Evolutionary conservation across 2,113 vertebrate genomes (phyloP).

Genomic region (Dissostichus mawsoni): DNA sequence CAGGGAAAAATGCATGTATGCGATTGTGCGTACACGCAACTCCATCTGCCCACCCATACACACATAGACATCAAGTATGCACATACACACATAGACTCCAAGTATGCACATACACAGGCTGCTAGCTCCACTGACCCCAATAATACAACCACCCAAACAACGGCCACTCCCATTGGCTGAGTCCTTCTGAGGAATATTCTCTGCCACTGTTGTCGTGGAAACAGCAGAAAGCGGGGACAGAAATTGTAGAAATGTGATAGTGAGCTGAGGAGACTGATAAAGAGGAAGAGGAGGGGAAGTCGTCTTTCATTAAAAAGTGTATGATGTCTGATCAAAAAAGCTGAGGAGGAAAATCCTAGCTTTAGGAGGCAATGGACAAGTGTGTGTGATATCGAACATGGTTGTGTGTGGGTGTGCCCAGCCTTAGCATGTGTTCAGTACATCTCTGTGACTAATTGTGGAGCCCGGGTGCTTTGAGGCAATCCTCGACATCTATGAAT

Average conservation of each 20-base stretch:
- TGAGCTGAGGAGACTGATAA: conserved; percentile 2
- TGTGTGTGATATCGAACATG: conserved; percentile 11
- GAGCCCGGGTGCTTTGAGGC: conserved; percentile 55
- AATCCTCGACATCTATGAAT: conserved; percentile 63
- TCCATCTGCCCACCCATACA: conserved; percentile 11
- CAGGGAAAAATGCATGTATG: background rate
- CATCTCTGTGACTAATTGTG: conserved; percentile 64
- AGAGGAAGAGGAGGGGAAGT: conserved; percentile 22
- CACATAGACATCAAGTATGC: conserved; percentile 24
- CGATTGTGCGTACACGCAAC: conserved; percentile 16
- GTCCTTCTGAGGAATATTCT: conserved; percentile 68
- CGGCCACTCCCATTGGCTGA: conserved; percentile 72
- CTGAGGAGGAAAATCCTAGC: conserved; percentile 47
- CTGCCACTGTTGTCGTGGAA: conserved; percentile 84
- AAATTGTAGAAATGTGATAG: conserved; percentile 62
- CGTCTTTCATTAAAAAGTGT: conserved; percentile 40
- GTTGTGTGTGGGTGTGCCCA: conserved; percentile 10
- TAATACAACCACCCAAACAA: conserved; percentile 69
- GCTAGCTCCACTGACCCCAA: conserved; percentile 76
- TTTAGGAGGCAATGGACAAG: background rate
- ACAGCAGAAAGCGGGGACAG: conserved; percentile 71
- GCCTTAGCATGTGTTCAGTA: conserved; percentile 28
- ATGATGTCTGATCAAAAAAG: conserved; percentile 37
- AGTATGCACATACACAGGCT: conserved; percentile 44
- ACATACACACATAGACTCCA: conserved; percentile 28